Evolutionary conservation across 2,888 invertebrate species (phyloP).

Genomic region (Cecidostiba fungosa): DNA sequence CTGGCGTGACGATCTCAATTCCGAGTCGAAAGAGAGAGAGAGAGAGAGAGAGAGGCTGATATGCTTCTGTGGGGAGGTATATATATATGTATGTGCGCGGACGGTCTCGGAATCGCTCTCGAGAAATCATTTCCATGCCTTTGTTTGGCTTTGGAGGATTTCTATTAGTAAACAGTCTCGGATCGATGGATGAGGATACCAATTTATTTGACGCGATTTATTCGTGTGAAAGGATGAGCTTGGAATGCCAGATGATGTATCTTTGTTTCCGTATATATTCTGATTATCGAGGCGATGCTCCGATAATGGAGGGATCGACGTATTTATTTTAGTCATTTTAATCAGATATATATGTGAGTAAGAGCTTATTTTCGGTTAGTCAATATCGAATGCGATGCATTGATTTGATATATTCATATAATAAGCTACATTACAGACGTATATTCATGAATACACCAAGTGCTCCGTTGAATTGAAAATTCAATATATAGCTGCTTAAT

Average conservation of each 20-base stretch:
- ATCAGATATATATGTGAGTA: not conserved
- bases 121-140: not conserved
- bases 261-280: not conserved
- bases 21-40: not conserved
- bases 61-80: not conserved
- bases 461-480: no score
- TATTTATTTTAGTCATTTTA: not conserved
- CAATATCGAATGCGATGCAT: not conserved
- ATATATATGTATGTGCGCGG: not conserved
- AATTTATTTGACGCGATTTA: constrained; percentile 2
- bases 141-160: not conserved
- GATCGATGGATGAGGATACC: not conserved
- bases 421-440: not conserved
- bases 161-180: constrained; percentile 3
- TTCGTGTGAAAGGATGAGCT: not conserved
- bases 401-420: not conserved
- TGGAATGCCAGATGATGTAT: not conserved
- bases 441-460: no score
- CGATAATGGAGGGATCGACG: not conserved
- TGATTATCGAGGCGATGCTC: not conserved
- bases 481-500: no score
- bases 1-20: constrained; percentile 61
- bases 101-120: not conserved
- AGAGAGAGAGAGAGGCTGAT: not conserved
- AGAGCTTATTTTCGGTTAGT: not conserved